Evolutionary conservation across 2,888 invertebrate genomes (phyloP).

Genomic region (Cantharis lateralis): DNA sequence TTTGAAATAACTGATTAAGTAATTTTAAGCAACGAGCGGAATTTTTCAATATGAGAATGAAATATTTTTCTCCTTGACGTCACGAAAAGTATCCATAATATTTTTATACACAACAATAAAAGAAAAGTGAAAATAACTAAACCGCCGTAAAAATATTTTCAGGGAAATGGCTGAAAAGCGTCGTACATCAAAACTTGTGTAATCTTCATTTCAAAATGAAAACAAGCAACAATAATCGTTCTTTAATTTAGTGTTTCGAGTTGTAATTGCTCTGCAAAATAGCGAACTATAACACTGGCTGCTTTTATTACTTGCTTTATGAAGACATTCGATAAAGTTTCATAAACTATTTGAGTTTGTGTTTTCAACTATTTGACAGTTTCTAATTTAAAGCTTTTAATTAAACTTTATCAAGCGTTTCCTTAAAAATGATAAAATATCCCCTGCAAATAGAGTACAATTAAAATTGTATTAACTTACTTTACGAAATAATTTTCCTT

Average conservation of each 20-base stretch:
- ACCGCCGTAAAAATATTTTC: conserved; percentile 1
- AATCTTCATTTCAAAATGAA: conserved; percentile 17
- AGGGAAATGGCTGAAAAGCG: conserved; percentile 1
- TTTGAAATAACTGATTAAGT: background rate
- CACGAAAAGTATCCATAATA: background rate
- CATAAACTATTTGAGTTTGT: conserved; percentile 11
- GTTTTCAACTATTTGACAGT: conserved; percentile 12
- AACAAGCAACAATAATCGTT: conserved; percentile 28
- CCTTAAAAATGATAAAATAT: background rate
- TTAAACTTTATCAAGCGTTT: background rate
- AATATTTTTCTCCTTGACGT: background rate
- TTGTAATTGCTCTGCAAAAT: conserved; percentile 21
- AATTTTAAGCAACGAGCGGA: background rate
- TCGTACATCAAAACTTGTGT: conserved; percentile 13
- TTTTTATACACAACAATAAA: background rate
- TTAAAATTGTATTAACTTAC: background rate
- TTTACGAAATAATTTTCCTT: background rate
- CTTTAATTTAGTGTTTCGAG: conserved; percentile 21
- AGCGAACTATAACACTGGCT: conserved; percentile 8
- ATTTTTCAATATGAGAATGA: background rate
- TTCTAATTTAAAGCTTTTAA: background rate
- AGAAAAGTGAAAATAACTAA: conserved; percentile 1
- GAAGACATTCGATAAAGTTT: conserved; percentile 16
- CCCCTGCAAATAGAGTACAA: background rate
- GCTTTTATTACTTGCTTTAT: conserved; percentile 15